phyloP scores from a whole-genome alignment of 2,888 invertebrate species.

The Cylloceria caligata region DNA sequence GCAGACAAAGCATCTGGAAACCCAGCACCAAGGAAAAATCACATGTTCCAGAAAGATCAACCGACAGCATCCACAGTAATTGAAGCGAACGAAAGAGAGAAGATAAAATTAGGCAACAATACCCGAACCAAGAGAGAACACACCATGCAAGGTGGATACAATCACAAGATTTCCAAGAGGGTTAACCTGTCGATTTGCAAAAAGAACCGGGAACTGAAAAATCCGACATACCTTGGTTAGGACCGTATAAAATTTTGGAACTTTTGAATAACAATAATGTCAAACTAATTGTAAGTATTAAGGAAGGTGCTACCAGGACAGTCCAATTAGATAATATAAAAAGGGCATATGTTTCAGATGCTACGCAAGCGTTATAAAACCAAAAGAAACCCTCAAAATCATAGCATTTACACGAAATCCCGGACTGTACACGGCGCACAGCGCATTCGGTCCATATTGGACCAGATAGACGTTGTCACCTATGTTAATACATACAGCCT shows the following conservation, averaged over 20 bases:
- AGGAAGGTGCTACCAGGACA: not conserved
- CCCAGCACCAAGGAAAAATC: too few species aligned
- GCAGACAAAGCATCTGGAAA: too few species aligned
- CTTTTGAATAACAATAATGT: not conserved
- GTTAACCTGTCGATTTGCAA: not conserved
- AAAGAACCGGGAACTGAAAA: too few species aligned
- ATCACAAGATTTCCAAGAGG: too few species aligned
- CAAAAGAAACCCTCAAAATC: not conserved
- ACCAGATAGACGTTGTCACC: conserved; percentile 15
- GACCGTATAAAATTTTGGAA: not conserved
- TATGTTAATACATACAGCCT: conserved; percentile 16
- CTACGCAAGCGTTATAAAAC: not conserved
- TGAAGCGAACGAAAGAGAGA: too few species aligned
- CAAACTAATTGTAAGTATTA: not conserved
- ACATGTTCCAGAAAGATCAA: too few species aligned
- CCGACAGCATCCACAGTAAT: too few species aligned
- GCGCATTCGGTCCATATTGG: not conserved
- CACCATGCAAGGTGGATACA: too few species aligned
- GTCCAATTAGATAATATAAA: not conserved
- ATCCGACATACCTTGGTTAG: too few species aligned
- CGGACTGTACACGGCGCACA: not conserved
- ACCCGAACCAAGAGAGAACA: too few species aligned
- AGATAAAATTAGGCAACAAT: too few species aligned
- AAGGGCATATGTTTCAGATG: too few species aligned
- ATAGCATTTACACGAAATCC: conserved; percentile 13